phyloP scores from a whole-genome alignment of 2,113 vertebrate species.

The Antidorcas marsupialis region DNA sequence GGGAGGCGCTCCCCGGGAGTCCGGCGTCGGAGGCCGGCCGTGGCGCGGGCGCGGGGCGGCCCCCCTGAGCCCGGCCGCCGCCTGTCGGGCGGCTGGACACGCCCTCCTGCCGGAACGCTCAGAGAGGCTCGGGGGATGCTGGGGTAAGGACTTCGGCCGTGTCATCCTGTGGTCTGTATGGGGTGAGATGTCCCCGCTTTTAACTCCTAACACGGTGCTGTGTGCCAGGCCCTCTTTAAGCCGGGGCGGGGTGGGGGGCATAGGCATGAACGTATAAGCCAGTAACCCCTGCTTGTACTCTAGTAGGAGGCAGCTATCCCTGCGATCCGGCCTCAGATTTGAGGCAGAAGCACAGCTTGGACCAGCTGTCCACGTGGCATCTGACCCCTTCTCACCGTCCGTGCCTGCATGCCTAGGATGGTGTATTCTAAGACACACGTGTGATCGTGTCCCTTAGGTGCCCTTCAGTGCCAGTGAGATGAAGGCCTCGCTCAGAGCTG shows the following conservation, averaged over 20 bases:
- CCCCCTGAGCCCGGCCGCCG: fast-evolving
- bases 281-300: not conserved
- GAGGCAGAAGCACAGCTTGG: not conserved
- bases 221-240: not conserved
- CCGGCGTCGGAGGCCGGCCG: not conserved
- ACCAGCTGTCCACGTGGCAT: not conserved
- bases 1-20: not conserved
- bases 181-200: not conserved
- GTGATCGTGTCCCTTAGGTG: not conserved
- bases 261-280: not conserved
- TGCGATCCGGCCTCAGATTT: not conserved
- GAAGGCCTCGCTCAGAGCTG: not conserved
- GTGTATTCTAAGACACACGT: not conserved
- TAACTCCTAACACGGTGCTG: not conserved
- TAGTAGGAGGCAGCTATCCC: not conserved
- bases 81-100: fast-evolving
- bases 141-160: not conserved
- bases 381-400: not conserved
- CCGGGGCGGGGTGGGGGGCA: not conserved
- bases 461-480: not conserved
- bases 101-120: not conserved
- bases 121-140: not conserved
- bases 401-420: not conserved
- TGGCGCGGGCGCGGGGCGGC: not conserved
- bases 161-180: too few species aligned